Conservation (phyloP, 2,888 invertebrate genomes). For the Nudaria mundana region DNA sequence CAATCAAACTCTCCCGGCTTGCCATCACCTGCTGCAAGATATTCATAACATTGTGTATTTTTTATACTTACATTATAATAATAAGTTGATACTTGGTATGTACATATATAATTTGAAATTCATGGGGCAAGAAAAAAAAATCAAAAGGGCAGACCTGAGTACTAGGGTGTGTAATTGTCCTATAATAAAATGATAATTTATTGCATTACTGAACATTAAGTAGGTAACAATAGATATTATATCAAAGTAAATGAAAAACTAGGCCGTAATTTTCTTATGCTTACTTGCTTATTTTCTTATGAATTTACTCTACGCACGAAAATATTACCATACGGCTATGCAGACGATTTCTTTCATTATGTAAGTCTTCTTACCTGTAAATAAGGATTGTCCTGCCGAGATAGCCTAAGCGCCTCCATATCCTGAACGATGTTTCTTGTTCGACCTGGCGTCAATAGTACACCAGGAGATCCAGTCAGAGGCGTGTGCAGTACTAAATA, state of each 20-base stretch:
- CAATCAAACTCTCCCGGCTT: constrained; percentile 89
- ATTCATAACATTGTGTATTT: background rate
- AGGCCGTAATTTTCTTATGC: too few relatives aligned
- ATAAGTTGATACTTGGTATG: too few relatives aligned
- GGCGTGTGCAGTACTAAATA: constrained; percentile 58
- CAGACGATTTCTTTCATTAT: constrained; percentile 24
- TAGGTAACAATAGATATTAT: too few relatives aligned
- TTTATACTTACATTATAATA: background rate
- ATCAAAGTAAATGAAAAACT: too few relatives aligned
- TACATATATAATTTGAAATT: too few relatives aligned
- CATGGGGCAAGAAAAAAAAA: too few relatives aligned
- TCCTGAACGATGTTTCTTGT: constrained; percentile 91
- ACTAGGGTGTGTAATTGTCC: too few relatives aligned
- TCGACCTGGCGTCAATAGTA: constrained; percentile 87
- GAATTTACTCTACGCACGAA: constrained; percentile 17
- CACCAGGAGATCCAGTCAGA: constrained; percentile 74
- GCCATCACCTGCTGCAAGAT: constrained; percentile 87
- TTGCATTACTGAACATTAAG: too few relatives aligned
- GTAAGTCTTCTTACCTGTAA: constrained; percentile 81
- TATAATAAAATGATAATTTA: too few relatives aligned
- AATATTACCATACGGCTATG: too few relatives aligned
- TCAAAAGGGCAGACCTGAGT: too few relatives aligned
- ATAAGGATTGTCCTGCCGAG: constrained; percentile 92
- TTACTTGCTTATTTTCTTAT: too few relatives aligned
- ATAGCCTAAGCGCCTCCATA: constrained; percentile 90